Percentiles rank a stretch among this genome's conserved stretches.
phyloP scores from a whole-genome alignment of 2,888 invertebrate genomes.

The Lasioglossum zephyrum region DNA sequence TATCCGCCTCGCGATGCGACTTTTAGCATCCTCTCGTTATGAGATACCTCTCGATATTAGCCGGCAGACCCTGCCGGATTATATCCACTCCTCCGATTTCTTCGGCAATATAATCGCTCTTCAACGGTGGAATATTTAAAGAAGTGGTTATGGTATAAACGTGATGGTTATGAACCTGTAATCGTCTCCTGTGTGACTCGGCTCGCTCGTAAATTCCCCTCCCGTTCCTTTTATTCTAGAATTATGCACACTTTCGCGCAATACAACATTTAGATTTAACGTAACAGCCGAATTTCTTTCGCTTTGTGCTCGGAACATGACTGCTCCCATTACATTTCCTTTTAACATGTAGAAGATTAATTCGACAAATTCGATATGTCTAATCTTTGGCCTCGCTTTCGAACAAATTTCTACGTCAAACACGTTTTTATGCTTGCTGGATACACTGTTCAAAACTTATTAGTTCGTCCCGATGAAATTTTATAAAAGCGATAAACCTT shows the following conservation, averaged over 20 bases:
- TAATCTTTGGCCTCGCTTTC: no score
- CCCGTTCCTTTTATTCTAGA: not conserved
- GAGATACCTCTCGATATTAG: not conserved
- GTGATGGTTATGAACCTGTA: slow-evolving; percentile 26
- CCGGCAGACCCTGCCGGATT: not conserved
- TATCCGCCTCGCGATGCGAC: slow-evolving; percentile 15
- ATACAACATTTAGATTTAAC: not conserved
- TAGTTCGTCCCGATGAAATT: not conserved
- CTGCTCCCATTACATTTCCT: not conserved
- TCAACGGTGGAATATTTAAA: not conserved
- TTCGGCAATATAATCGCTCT: not conserved
- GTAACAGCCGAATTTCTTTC: not conserved
- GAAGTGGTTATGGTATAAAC: not conserved
- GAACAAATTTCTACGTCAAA: no score
- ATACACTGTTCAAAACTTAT: not conserved
- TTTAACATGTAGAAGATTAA: no score
- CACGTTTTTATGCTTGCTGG: not conserved
- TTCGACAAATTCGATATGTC: no score
- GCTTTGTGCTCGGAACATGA: not conserved
- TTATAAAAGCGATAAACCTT: not conserved
- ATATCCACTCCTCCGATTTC: slow-evolving; percentile 1
- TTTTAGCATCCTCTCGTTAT: slow-evolving; percentile 8
- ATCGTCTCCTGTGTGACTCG: not conserved
- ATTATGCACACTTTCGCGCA: not conserved
- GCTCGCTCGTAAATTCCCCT: not conserved